phyloP scores from a whole-genome alignment of 2,888 invertebrate species.

The Gandaritis pyraliata region DNA sequence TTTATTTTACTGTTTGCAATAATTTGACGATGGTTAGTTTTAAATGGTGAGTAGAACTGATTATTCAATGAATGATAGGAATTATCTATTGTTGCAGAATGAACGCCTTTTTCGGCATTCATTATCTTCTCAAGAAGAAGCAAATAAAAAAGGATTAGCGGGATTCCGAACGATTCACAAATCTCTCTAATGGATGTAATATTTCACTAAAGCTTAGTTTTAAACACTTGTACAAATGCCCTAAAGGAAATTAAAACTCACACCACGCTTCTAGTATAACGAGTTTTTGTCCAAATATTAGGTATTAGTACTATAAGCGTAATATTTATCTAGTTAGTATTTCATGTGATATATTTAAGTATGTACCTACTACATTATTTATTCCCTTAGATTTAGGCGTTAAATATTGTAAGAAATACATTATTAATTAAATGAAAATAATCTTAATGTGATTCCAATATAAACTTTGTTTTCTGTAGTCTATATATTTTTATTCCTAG shows the following conservation, averaged over 20 bases:
- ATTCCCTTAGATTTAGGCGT: conserved; percentile 62
- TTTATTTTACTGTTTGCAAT: too few relatives aligned
- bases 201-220: conserved; percentile 47
- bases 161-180: conserved; percentile 32
- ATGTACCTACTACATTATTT: conserved; percentile 66
- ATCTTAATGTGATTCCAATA: conserved; percentile 68
- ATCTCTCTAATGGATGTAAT: conserved; percentile 38
- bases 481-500: conserved; percentile 29
- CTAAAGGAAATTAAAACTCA: conserved; percentile 37
- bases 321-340: conserved; percentile 51
- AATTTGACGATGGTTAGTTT: not conserved
- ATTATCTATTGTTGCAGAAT: conserved; percentile 66
- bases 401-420: conserved; percentile 62
- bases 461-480: conserved; percentile 63
- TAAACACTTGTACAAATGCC: conserved; percentile 50
- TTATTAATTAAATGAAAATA: conserved; percentile 50
- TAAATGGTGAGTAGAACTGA: not conserved
- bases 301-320: conserved; percentile 37
- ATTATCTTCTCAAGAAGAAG: conserved; percentile 71
- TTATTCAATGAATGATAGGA: conserved; percentile 30
- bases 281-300: conserved; percentile 45
- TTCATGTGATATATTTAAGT: conserved; percentile 51
- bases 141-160: conserved; percentile 58
- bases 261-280: conserved; percentile 41
- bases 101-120: conserved; percentile 71